Evolutionary conservation across 2,888 invertebrate species (phyloP).

Genomic region (Flabesymbios commensalis): DNA sequence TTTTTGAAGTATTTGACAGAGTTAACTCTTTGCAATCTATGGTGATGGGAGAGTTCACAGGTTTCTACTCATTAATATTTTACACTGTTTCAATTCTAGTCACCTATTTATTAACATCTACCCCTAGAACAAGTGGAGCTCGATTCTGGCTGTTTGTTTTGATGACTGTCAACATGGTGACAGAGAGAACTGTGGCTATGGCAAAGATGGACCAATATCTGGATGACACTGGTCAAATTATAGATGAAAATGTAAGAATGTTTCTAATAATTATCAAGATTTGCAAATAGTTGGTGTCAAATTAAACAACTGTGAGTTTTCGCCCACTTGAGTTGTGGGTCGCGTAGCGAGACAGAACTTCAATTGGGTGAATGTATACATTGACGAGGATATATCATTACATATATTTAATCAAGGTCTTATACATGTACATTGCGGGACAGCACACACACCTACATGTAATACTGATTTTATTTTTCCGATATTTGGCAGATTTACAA

Average conservation of each 20-base stretch:
- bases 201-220: slow-evolving; percentile 7
- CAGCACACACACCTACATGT: too few species aligned
- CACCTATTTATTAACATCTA: slow-evolving; percentile 67
- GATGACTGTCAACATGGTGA: slow-evolving; percentile 64
- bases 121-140: slow-evolving; percentile 66
- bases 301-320: too few species aligned
- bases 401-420: too few species aligned
- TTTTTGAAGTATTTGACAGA: slow-evolving; percentile 67
- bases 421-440: too few species aligned
- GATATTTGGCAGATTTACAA: too few species aligned
- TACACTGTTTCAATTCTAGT: slow-evolving; percentile 66
- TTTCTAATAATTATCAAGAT: background rate
- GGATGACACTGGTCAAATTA: slow-evolving; percentile 3
- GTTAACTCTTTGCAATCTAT: slow-evolving; percentile 67
- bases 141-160: slow-evolving; percentile 67
- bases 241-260: slow-evolving; percentile 19
- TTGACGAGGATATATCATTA: too few species aligned
- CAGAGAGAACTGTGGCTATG: slow-evolving; percentile 60
- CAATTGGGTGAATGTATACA: too few species aligned
- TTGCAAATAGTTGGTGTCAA: too few species aligned
- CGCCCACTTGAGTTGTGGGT: too few species aligned
- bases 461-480: too few species aligned
- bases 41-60: slow-evolving; percentile 70
- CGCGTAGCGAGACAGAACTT: too few species aligned
- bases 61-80: slow-evolving; percentile 70